These are phyloP conservation scores for Cyanoramphus novaezelandiae DNA, from an alignment of 2,113 vertebrate species.

Conservation along the genomic window DNA sequence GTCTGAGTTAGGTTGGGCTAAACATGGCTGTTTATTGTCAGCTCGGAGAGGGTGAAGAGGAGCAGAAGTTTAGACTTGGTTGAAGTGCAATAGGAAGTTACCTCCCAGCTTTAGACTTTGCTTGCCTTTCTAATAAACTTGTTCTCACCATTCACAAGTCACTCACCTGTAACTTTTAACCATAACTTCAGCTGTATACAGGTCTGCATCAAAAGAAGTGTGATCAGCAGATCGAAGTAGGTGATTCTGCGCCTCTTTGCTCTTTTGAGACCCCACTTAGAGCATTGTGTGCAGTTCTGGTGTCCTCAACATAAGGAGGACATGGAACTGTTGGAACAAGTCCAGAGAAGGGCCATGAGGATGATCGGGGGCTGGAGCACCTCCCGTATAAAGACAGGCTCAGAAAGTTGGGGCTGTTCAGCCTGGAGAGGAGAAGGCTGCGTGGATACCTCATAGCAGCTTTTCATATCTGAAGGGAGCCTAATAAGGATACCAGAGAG, in stretches of 20 bases:
- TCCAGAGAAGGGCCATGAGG: not conserved
- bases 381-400: not conserved
- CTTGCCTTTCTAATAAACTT: rapidly evolving
- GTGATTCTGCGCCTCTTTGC: not conserved
- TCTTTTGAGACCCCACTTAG: not conserved
- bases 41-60: not conserved
- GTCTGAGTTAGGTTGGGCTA: not conserved
- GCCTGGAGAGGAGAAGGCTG: not conserved
- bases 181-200: not conserved
- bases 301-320: not conserved
- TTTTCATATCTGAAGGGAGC: not conserved
- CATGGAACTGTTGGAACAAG: not conserved
- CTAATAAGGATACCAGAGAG: not conserved
- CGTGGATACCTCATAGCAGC: not conserved
- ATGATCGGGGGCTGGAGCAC: not conserved
- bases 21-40: not conserved
- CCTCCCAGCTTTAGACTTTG: not conserved
- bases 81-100: not conserved
- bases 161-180: not conserved
- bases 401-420: not conserved
- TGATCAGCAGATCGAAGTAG: not conserved
- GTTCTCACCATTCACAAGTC: not conserved
- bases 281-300: not conserved
- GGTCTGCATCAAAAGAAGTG: not conserved
- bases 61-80: not conserved